These are phyloP conservation scores for Tubulanus polymorphus DNA, from an alignment of 2,888 invertebrate genomes.

Conservation along the genomic window DNA sequence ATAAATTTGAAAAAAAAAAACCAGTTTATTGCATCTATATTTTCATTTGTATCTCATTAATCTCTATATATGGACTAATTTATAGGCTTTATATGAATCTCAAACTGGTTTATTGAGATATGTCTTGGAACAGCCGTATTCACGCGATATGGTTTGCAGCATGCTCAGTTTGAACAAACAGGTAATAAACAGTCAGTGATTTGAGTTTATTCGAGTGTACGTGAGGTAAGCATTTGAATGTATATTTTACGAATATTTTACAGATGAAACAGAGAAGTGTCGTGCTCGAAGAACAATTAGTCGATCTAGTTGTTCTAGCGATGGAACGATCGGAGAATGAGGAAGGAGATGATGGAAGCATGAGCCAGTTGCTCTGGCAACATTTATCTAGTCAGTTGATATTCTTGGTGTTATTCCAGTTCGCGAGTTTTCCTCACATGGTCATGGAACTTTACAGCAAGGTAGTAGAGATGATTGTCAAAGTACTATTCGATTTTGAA, in stretches of 20 bases:
- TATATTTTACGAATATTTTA: conserved; percentile 12
- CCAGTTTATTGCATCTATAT: neutral
- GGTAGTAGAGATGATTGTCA: conserved; percentile 50
- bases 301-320: conserved; percentile 82
- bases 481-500: neutral
- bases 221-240: neutral
- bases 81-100: conserved; percentile 72
- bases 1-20: no score
- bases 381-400: conserved; percentile 91
- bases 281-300: conserved; percentile 86
- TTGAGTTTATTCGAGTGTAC: neutral
- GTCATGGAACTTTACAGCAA: conserved; percentile 84
- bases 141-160: conserved; percentile 91
- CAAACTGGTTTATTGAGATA: conserved; percentile 83
- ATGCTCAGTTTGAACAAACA: conserved; percentile 93
- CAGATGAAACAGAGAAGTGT: conserved; percentile 79
- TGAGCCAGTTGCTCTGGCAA: conserved; percentile 64
- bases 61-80: neutral
- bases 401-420: conserved; percentile 90
- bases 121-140: conserved; percentile 91
- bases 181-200: conserved; percentile 56
- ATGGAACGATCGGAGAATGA: conserved; percentile 80
- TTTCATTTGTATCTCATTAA: neutral
- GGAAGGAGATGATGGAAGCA: conserved; percentile 31
- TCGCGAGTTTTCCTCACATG: conserved; percentile 88